Conservation (phyloP, 1,140 invertebrate species). For the Tetragonula clypearis region DNA sequence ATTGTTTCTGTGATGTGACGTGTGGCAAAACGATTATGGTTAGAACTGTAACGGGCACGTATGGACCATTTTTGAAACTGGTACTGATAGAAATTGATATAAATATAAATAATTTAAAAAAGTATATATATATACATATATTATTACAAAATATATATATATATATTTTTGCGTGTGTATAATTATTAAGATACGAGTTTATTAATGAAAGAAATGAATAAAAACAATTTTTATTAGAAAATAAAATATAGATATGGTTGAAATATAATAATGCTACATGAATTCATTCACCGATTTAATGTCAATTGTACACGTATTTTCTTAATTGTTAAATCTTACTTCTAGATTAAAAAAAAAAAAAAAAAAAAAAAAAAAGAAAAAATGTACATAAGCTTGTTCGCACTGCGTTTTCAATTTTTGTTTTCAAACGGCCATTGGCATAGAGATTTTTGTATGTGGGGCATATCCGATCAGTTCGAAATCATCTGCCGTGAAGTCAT, state of each 20-base stretch:
- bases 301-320: neutral
- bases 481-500: constrained; percentile 95
- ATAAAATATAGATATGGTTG: constrained; percentile 57
- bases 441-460: constrained; percentile 94
- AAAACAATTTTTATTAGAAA: constrained; percentile 77
- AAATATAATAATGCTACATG: constrained; percentile 33
- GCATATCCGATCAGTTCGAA: constrained; percentile 94
- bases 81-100: constrained; percentile 55
- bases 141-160: neutral
- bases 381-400: neutral
- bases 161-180: neutral
- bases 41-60: constrained; percentile 43
- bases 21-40: neutral
- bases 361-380: neutral
- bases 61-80: constrained; percentile 42
- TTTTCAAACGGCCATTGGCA: constrained; percentile 96
- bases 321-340: neutral
- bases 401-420: neutral
- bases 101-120: constrained; percentile 27
- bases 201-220: constrained; percentile 53
- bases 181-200: constrained; percentile 68
- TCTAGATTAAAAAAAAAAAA: neutral
- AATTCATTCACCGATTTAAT: constrained; percentile 29
- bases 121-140: neutral
- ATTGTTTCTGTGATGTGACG: neutral